Conservation (phyloP, 2,888 invertebrate species). For the Carabus problematicus region DNA sequence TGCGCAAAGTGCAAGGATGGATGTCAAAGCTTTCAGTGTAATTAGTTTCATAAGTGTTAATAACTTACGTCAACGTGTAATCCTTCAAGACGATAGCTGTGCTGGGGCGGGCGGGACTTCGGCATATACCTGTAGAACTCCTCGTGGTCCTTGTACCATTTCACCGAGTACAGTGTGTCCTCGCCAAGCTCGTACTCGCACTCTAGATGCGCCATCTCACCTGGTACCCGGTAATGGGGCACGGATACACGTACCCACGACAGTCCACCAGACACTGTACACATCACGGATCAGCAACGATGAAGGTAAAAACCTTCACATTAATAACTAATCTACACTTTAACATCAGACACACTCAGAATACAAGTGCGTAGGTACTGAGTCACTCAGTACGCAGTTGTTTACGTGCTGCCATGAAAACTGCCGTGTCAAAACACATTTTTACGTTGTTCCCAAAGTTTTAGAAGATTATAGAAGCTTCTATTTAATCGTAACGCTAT, state of each 20-base stretch:
- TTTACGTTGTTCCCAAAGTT: too few relatives aligned
- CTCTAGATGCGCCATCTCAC: slow-evolving; percentile 57
- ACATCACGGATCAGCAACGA: too few relatives aligned
- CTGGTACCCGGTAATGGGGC: slow-evolving; percentile 57
- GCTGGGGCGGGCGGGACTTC: slow-evolving; percentile 72
- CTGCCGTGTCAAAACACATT: too few relatives aligned
- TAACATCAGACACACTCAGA: too few relatives aligned
- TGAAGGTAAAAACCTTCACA: too few relatives aligned
- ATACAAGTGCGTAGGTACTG: too few relatives aligned
- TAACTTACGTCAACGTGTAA: slow-evolving; percentile 73
- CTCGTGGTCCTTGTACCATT: slow-evolving; percentile 86
- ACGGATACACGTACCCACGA: slow-evolving; percentile 59
- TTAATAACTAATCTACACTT: too few relatives aligned
- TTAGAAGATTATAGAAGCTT: too few relatives aligned
- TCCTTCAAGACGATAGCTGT: slow-evolving; percentile 74
- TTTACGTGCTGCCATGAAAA: too few relatives aligned
- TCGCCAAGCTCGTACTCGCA: slow-evolving; percentile 59
- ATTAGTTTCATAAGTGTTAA: slow-evolving; percentile 15
- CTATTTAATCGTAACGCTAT: too few relatives aligned
- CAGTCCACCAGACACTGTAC: slow-evolving; percentile 47
- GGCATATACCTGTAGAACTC: slow-evolving; percentile 84
- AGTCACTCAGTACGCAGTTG: too few relatives aligned
- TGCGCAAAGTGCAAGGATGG: too few relatives aligned
- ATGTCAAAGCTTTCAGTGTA: background rate
- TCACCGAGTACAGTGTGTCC: slow-evolving; percentile 78